Base-by-base conservation (phyloP, 2,888 invertebrate species). In the Arctia plantaginis region DNA sequence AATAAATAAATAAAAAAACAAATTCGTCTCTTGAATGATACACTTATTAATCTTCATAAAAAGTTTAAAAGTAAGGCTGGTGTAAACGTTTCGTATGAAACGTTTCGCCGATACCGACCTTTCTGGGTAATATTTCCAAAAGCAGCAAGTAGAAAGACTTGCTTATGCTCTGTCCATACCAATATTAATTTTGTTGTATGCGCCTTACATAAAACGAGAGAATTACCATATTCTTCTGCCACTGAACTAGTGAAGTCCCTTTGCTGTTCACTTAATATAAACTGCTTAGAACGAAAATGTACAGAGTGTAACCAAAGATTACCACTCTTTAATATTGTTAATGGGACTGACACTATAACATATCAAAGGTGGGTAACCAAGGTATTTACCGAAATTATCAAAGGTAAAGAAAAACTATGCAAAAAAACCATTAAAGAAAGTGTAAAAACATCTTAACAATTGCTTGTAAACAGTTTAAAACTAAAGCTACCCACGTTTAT, bases 41-140 rank as follows among this genome's bases (percentile, higher is more conserved):
- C 80, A 18, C 55, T 78, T 1, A 44, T 77, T 7, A 78, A 78
- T 59, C 62, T 78, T 15, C 77, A 77, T 23, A 75, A 78, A 66
- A 71, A 27, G 66, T 75, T 77, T 75, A 51, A 66, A 8, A 75
- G 67, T 39, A 72, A 74, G 27, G 69, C 73, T 41, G 72, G 72
- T 10, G 13, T 78, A 7, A 71, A 72, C 10, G 75, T 80, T 27
- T 75, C 75, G 12, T 80, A 80, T 67, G 73, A 77, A 66, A 74
- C 77, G 30, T 80, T 80, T 69, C 74, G 80, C 18, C 66, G 76
- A 69, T 33, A 75, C 41, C 71, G 76, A 1, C 80, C 80, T 18
- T 80, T 80, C 71, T 80, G 80, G 77, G 76, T 80, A 51, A n/a
- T 74, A 69, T 74, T 76, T 55, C 77, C 76, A 0, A 77, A 77